These are phyloP conservation scores for Mesorhabditis spiculigera DNA, from an alignment of 2,888 invertebrate species.

Conservation along the genomic window DNA sequence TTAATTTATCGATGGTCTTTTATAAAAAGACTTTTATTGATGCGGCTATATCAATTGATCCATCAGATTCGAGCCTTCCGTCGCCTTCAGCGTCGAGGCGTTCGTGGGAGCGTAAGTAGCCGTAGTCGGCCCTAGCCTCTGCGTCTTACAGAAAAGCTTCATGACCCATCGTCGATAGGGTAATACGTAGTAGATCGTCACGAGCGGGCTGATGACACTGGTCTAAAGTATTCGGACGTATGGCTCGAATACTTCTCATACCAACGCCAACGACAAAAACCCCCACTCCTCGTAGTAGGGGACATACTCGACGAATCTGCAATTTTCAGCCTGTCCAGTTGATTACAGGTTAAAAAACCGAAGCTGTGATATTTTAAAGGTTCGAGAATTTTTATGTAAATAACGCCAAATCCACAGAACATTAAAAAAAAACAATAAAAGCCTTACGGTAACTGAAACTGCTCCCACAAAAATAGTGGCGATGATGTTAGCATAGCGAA, in stretches of 20 bases:
- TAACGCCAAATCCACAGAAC: too few relatives aligned
- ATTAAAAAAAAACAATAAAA: neutral
- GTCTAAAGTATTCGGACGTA: too few relatives aligned
- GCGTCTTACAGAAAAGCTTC: neutral
- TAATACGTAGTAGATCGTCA: slow-evolving; percentile 3
- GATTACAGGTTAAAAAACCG: too few relatives aligned
- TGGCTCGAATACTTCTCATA: neutral
- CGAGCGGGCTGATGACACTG: neutral
- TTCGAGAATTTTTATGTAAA: too few relatives aligned
- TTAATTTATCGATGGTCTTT: too few relatives aligned
- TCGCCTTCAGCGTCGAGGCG: too few relatives aligned
- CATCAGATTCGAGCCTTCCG: too few relatives aligned
- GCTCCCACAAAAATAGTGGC: neutral
- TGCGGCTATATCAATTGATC: too few relatives aligned
- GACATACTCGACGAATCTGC: neutral
- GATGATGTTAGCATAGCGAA: neutral
- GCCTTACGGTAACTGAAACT: slow-evolving; percentile 1
- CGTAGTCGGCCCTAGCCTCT: neutral
- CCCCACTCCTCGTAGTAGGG: neutral
- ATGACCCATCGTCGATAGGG: neutral
- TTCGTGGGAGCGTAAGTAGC: too few relatives aligned
- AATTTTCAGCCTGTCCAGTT: too few relatives aligned
- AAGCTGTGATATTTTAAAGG: too few relatives aligned
- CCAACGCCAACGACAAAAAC: neutral
- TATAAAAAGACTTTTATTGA: too few relatives aligned